These are phyloP conservation scores for Passer montanus DNA, from an alignment of 2,113 vertebrate species.

Conservation along the genomic window DNA sequence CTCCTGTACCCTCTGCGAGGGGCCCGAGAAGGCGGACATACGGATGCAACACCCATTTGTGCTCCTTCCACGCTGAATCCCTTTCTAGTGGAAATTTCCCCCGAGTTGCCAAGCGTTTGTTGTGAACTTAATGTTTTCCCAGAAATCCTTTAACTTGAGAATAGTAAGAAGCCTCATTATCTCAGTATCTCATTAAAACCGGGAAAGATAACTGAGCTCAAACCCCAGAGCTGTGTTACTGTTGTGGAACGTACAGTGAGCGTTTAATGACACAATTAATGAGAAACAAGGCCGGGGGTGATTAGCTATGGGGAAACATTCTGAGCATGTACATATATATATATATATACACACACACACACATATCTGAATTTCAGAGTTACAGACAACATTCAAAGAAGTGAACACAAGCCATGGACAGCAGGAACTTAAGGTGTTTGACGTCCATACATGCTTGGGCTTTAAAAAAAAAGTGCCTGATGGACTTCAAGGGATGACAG, in stretches of 20 bases:
- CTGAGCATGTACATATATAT: background rate
- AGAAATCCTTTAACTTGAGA: background rate
- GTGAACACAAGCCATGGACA: background rate
- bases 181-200: background rate
- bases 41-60: background rate
- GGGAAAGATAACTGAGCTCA: background rate
- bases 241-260: background rate
- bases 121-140: background rate
- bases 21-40: background rate
- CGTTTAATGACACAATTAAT: background rate
- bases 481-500: background rate
- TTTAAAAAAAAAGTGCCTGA: background rate
- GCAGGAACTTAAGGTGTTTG: background rate
- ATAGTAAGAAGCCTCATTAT: background rate
- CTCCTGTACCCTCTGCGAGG: accelerated
- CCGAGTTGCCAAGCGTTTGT: background rate
- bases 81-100: background rate
- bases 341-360: too few relatives aligned
- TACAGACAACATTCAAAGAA: background rate
- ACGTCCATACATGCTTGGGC: background rate
- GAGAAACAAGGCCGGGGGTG: background rate
- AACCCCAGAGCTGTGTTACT: background rate
- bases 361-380: background rate
- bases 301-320: background rate
- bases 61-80: background rate